phyloP scores from a whole-genome alignment of 2,888 invertebrate genomes.

The Cotesia congregata region DNA sequence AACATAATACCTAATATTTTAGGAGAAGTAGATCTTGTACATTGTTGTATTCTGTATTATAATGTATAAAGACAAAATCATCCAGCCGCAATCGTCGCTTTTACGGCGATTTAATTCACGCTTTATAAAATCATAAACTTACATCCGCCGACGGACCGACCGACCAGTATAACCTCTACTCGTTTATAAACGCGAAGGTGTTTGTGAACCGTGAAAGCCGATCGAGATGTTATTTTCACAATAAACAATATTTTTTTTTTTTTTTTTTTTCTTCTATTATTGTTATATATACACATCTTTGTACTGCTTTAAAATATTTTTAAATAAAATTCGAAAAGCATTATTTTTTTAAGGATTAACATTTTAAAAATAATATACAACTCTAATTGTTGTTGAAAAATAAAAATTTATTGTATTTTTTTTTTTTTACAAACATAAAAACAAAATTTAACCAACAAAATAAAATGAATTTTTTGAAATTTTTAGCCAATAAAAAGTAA shows the following conservation, averaged over 20 bases:
- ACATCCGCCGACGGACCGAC: not conserved
- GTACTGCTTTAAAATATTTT: not conserved
- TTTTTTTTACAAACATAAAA: too few relatives aligned
- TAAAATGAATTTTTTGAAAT: too few relatives aligned
- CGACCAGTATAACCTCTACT: not conserved
- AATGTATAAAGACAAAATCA: slow-evolving; percentile 5
- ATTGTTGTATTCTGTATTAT: not conserved
- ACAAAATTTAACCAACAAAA: too few relatives aligned
- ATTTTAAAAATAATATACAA: too few relatives aligned
- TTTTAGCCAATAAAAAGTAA: too few relatives aligned
- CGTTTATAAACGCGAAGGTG: not conserved
- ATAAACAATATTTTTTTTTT: too few relatives aligned
- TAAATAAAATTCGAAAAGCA: slow-evolving; percentile 1
- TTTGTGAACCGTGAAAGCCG: not conserved
- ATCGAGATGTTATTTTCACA: not conserved
- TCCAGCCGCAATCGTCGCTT: slow-evolving; percentile 27
- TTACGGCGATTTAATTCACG: slow-evolving; percentile 36
- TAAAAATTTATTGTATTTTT: too few relatives aligned
- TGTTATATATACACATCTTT: too few relatives aligned
- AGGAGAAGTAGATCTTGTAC: slow-evolving; percentile 1
- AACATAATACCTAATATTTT: slow-evolving; percentile 29
- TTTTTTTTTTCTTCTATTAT: too few relatives aligned
- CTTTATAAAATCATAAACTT: not conserved
- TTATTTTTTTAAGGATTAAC: not conserved
- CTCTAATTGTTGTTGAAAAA: too few relatives aligned